phyloP scores from a whole-genome alignment of 2,888 invertebrate genomes.

The Tenthredo mesomela region DNA sequence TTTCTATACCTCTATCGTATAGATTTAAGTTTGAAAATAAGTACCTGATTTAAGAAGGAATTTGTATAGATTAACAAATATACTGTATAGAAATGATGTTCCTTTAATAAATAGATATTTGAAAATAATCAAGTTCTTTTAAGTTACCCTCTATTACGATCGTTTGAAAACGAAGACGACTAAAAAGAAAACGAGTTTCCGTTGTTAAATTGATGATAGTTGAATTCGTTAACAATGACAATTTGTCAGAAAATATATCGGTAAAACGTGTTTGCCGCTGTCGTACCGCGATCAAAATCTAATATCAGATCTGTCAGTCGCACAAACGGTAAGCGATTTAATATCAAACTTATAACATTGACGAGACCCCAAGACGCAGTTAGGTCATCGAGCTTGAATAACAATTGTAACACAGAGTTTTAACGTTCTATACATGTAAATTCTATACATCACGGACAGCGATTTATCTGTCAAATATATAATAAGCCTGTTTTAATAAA shows the following conservation, averaged over 20 bases:
- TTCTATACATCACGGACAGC: neutral
- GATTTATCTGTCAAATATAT: neutral
- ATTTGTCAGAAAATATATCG: slow-evolving; percentile 26
- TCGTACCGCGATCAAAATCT: slow-evolving; percentile 17
- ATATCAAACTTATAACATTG: neutral
- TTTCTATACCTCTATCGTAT: too few relatives aligned
- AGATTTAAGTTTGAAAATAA: too few relatives aligned
- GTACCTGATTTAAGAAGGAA: too few relatives aligned
- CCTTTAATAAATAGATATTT: neutral
- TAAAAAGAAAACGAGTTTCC: slow-evolving; percentile 19
- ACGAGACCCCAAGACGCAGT: neutral
- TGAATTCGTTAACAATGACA: slow-evolving; percentile 7
- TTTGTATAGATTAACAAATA: neutral
- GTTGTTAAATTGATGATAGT: slow-evolving; percentile 2
- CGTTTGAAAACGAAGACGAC: neutral
- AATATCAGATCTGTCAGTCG: slow-evolving; percentile 20
- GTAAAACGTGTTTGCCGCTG: slow-evolving; percentile 8
- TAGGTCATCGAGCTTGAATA: neutral
- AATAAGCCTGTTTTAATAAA: neutral
- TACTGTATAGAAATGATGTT: neutral
- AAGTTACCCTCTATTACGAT: neutral
- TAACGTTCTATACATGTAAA: neutral
- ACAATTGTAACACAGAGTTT: neutral
- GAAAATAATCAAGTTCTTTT: neutral
- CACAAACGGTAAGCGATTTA: slow-evolving; percentile 29